Percentiles rank a stretch among this genome's conserved stretches.
These are phyloP conservation scores for Gymnosoma rotundatum DNA, from an alignment of 2,888 invertebrate species.

Conservation along the genomic window DNA sequence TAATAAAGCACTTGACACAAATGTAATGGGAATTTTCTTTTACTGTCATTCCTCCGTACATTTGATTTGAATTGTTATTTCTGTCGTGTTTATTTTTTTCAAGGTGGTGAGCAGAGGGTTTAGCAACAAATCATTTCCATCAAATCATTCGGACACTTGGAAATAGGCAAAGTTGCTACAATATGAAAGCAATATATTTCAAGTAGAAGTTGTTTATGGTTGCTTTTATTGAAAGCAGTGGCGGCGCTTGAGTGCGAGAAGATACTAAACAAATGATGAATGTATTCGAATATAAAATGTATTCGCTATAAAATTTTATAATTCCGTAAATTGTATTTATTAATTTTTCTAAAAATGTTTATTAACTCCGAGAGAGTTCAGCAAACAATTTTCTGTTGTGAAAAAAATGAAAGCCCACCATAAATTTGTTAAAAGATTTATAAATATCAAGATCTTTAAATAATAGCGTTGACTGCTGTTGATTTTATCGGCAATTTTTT, in stretches of 20 bases:
- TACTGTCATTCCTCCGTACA: background rate
- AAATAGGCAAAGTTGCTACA: background rate
- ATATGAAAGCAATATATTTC: conserved; percentile 19
- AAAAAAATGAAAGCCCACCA: no score
- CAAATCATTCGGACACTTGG: conserved; percentile 15
- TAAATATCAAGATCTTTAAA: no score
- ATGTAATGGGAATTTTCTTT: background rate
- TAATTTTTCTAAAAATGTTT: no score
- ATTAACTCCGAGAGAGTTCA: no score
- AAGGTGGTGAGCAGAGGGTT: background rate
- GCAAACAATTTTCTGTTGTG: no score
- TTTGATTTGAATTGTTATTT: background rate
- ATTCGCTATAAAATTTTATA: no score
- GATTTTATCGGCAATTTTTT: no score
- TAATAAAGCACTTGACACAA: conserved; percentile 7
- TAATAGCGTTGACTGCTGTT: no score
- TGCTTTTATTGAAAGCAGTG: background rate
- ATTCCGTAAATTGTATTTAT: no score
- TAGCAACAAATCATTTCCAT: conserved; percentile 36
- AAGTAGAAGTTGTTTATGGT: conserved; percentile 2
- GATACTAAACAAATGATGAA: no score
- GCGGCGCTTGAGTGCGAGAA: background rate
- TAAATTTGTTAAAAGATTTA: no score
- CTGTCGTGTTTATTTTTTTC: background rate
- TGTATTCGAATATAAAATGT: no score